phyloP scores from a whole-genome alignment of 2,888 invertebrate genomes.

The Mechanitis mazaeus region DNA sequence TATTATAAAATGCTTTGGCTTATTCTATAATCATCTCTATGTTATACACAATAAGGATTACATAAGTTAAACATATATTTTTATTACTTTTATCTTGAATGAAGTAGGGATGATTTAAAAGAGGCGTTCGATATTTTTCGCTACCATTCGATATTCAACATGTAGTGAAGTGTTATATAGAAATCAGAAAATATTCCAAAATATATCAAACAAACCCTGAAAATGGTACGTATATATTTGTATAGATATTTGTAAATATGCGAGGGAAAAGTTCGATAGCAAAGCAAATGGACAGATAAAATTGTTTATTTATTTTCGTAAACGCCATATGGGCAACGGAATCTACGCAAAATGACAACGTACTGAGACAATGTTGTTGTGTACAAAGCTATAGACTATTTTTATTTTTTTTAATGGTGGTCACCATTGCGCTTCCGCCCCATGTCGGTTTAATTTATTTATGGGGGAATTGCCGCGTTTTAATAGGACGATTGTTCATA shows the following conservation, averaged over 20 bases:
- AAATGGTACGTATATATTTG: slow-evolving; percentile 8
- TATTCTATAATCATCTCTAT: slow-evolving; percentile 20
- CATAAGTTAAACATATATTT: slow-evolving; percentile 1
- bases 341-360: slow-evolving; percentile 68
- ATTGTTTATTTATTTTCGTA: slow-evolving; percentile 51
- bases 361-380: slow-evolving; percentile 65
- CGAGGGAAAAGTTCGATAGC: slow-evolving; percentile 20
- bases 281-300: slow-evolving; percentile 21
- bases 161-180: slow-evolving; percentile 19
- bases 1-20: too few species aligned
- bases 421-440: slow-evolving; percentile 15
- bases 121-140: slow-evolving; percentile 32
- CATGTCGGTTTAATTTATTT: slow-evolving; percentile 38
- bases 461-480: slow-evolving; percentile 19
- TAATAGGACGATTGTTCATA: slow-evolving; percentile 7
- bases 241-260: slow-evolving; percentile 1
- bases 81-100: slow-evolving; percentile 8
- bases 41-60: slow-evolving; percentile 9
- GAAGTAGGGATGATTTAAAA: slow-evolving; percentile 35
- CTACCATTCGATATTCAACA: slow-evolving; percentile 30
- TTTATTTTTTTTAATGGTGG: slow-evolving; percentile 36
- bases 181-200: background rate
- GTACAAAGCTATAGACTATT: slow-evolving; percentile 37
- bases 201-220: background rate
- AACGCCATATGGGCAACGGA: slow-evolving; percentile 62